Conservation (phyloP, 2,797 vertebrate species). For the Cirrhinus molitorella region DNA sequence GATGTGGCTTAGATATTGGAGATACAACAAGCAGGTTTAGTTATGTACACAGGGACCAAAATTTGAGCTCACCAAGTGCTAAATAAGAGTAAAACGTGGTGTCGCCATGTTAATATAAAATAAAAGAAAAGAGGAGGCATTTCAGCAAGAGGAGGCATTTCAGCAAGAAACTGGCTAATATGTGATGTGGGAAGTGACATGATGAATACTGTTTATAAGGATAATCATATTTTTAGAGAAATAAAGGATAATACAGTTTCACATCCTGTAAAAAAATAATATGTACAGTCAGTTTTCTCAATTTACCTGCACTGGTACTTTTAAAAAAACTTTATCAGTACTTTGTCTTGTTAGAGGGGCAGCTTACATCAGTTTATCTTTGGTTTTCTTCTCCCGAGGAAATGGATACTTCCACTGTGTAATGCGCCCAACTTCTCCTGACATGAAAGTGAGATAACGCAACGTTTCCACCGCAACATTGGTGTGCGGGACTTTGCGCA, state of each 20-base stretch:
- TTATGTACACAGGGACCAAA: not conserved
- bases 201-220: not conserved
- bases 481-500: constrained; percentile 92
- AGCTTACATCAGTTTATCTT: constrained; percentile 96
- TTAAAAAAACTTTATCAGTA: no score
- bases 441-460: constrained; percentile 97
- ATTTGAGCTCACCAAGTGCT: not conserved
- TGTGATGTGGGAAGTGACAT: not conserved
- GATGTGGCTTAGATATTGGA: not conserved
- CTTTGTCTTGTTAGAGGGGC: not conserved
- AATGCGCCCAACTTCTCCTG: constrained; percentile 94
- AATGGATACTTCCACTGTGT: constrained; percentile 99
- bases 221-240: not conserved
- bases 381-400: constrained; percentile 92
- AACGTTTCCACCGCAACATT: constrained; percentile 95
- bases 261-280: not conserved
- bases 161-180: not conserved
- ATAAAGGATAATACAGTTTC: not conserved
- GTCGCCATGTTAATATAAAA: not conserved
- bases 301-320: not conserved
- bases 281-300: not conserved
- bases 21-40: not conserved
- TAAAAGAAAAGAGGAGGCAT: no score
- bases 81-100: not conserved
- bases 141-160: not conserved